Base-by-base conservation (phyloP, 2,888 invertebrate species). In the Erpobdella octoculata region DNA sequence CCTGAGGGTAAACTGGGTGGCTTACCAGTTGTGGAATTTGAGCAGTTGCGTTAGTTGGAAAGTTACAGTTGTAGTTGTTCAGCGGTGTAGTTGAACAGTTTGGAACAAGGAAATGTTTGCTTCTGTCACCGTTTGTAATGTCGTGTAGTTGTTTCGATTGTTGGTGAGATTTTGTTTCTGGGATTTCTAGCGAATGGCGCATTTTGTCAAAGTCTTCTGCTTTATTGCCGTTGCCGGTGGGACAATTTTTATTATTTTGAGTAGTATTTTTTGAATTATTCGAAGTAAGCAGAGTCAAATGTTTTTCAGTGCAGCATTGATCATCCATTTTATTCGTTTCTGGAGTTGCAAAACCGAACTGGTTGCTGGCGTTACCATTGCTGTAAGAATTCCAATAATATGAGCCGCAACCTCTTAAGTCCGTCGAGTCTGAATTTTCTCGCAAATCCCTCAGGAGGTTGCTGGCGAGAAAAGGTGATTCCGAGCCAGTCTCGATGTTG, bases 401-500 rank as follows among this genome's bases (percentile, higher is more conserved):
- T 25, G 53, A 53, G 9, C 53, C 53, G 53, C 53, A 21, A 15
- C 53, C 8, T 28, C 53, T 53, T 21, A 53, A 53, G 21, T 53
- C 53, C 53, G 28, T 53, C 21, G 53, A 41, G 15, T 67, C 67
- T 9, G 67, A 21, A 46, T 67, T 37, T 28, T 67, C 41, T 21
- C 67, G 38, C 33, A 67, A 41, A 41, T 67, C 67, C 3, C 67
- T n/a, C 5, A 67, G 33, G 21, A 67, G n/a, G 46, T 67, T 67
- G 31, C 67, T 67, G 28, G 67, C 67, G 21, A 67, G 41, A n/a
- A 67, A 67, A 0, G 67, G n/a, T 15, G 67, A 67, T 25, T 67
- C 67, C 9, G 53, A 53, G 53, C 53, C 53, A 6, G 53, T 1
- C 21, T 53, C 53, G 53, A 53, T 21, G 21, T 53, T 21, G 21